Percentiles rank a stretch among this genome's conserved stretches.
Evolutionary conservation across 2,113 vertebrate species (phyloP).

Genomic region (Hypocryptadius cinnamomeus): DNA sequence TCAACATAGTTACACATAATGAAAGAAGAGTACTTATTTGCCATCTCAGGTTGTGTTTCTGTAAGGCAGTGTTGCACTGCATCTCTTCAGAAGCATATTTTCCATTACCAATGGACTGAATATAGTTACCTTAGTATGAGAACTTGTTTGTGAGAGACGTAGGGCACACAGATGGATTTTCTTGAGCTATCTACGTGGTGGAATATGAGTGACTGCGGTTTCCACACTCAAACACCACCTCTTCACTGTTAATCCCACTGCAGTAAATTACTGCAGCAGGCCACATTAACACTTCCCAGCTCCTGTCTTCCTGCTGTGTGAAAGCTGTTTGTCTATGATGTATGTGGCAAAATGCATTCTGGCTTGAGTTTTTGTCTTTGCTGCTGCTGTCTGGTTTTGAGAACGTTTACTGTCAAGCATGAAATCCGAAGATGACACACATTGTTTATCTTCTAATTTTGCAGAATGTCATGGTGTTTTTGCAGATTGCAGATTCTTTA

Average conservation of each 20-base stretch:
- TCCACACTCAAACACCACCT: neutral
- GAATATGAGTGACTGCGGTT: neutral
- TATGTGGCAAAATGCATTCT: neutral
- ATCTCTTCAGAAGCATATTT: neutral
- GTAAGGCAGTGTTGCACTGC: neutral
- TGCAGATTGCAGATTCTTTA: slow-evolving; percentile 75
- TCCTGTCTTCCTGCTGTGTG: neutral
- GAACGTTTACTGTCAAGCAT: neutral
- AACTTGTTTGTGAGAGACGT: neutral
- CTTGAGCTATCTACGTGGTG: neutral
- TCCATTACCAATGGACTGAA: neutral
- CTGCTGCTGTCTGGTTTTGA: neutral
- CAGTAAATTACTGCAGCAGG: neutral
- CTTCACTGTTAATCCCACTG: neutral
- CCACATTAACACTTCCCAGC: neutral
- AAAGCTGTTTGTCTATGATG: neutral
- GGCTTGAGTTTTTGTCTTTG: neutral
- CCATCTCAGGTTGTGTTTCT: neutral
- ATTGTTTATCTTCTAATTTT: slow-evolving; percentile 24
- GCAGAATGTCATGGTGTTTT: slow-evolving; percentile 36
- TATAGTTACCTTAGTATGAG: neutral
- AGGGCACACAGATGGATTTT: neutral
- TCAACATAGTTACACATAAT: neutral
- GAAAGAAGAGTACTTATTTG: neutral
- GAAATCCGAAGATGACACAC: neutral